phyloP scores from a whole-genome alignment of 2,113 vertebrate genomes.

The Ctenomys sociabilis region DNA sequence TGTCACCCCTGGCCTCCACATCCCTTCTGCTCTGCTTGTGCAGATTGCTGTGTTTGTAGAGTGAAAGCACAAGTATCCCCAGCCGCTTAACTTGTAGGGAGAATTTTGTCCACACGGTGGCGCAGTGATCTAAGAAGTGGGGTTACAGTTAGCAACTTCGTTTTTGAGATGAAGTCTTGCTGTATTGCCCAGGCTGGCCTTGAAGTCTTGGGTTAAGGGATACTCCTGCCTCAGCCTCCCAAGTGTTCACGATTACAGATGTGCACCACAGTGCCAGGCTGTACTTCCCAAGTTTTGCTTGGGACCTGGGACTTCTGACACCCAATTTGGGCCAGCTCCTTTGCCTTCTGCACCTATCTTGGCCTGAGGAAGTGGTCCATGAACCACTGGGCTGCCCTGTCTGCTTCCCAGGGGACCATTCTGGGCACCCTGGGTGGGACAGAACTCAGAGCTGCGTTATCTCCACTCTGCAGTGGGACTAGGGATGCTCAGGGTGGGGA shows the following conservation, averaged over 20 bases:
- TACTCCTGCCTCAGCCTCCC: neutral
- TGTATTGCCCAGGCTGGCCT: neutral
- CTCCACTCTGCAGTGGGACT: neutral
- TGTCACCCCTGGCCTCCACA: neutral
- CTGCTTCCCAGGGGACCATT: neutral
- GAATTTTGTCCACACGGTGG: constrained; percentile 17
- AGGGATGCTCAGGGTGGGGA: neutral
- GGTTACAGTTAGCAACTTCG: neutral
- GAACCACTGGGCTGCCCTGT: neutral
- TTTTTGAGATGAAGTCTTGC: neutral
- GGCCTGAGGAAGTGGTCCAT: neutral
- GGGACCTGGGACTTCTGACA: neutral
- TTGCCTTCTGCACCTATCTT: neutral
- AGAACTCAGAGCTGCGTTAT: neutral
- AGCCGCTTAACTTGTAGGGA: neutral
- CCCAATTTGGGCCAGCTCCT: neutral
- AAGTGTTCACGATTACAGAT: no score
- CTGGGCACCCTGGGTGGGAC: neutral
- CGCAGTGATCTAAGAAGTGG: neutral
- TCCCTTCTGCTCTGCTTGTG: neutral
- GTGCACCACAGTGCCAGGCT: neutral
- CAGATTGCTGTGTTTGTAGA: neutral
- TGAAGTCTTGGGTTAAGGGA: neutral
- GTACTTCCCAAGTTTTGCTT: neutral
- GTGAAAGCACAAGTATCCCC: neutral